A percentile compares a stretch with the other conserved stretches of the same genome.
Conservation (phyloP, 1,140 invertebrate species). For the Pseudomyrmex concolor region DNA sequence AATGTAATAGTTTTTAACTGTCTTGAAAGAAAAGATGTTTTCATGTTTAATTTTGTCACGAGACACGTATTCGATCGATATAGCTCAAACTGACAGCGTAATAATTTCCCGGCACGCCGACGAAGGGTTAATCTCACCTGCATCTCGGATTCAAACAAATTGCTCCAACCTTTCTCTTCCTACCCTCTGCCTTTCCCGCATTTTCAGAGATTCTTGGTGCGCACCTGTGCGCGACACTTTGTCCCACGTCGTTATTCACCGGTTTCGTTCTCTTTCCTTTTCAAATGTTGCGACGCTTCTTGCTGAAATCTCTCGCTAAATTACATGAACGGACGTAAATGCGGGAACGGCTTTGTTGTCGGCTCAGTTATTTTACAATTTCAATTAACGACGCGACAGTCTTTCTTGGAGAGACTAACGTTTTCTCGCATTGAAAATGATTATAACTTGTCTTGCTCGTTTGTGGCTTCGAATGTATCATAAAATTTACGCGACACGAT, state of each 20-base stretch:
- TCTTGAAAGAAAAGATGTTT: not conserved
- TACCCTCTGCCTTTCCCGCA: slow-evolving; percentile 5
- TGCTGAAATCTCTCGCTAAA: slow-evolving; percentile 38
- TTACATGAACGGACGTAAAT: slow-evolving; percentile 26
- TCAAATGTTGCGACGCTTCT: slow-evolving; percentile 17
- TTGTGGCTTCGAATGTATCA: slow-evolving; percentile 32
- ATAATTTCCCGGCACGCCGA: slow-evolving; percentile 28
- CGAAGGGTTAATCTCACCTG: slow-evolving; percentile 45
- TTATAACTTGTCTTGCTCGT: not conserved
- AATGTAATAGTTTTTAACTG: slow-evolving; percentile 15
- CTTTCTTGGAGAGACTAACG: not conserved
- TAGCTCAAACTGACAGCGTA: slow-evolving; percentile 32
- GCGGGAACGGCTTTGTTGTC: slow-evolving; percentile 19
- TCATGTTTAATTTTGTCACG: slow-evolving; percentile 1
- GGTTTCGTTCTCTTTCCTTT: not conserved
- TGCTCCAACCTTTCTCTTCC: not conserved
- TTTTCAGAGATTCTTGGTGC: slow-evolving; percentile 52
- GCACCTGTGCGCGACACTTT: slow-evolving; percentile 50
- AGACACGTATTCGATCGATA: slow-evolving; percentile 19
- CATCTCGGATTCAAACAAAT: slow-evolving; percentile 48
- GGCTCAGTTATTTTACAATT: slow-evolving; percentile 72
- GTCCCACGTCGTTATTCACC: slow-evolving; percentile 32
- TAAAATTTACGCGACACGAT: slow-evolving; percentile 27
- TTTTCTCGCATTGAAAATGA: slow-evolving; percentile 8
- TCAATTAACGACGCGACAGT: slow-evolving; percentile 73